A percentile compares a stretch with the other conserved stretches of the same genome.
phyloP scores from a whole-genome alignment of 23 tunicate genomes.

The Clavelina lepadiformis region DNA sequence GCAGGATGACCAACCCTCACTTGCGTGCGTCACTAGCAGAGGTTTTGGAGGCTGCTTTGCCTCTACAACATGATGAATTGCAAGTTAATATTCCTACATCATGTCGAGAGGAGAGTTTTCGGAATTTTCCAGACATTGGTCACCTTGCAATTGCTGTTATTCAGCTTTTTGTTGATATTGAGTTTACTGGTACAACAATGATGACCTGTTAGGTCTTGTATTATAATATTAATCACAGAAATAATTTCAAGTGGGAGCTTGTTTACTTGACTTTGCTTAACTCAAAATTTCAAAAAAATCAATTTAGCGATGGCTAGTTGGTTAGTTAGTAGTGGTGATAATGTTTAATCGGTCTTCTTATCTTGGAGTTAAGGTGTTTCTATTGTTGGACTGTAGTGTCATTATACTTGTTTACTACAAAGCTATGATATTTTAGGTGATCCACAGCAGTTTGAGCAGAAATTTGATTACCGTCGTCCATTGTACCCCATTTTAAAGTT shows the following conservation, averaged over 20 bases:
- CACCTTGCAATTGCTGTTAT: constrained; percentile 28
- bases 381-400: too few relatives aligned
- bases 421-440: constrained; percentile 6
- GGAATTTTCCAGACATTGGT: constrained; percentile 15
- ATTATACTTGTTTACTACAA: too few relatives aligned
- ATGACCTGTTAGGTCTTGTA: background rate
- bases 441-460: constrained; percentile 59
- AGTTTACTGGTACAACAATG: constrained; percentile 19
- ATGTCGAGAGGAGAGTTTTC: constrained; percentile 3
- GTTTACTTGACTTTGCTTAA: too few relatives aligned
- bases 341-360: too few relatives aligned
- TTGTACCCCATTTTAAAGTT: constrained; percentile 63
- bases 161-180: constrained; percentile 62
- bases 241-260: background rate
- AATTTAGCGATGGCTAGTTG: too few relatives aligned
- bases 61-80: constrained; percentile 8
- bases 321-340: too few relatives aligned
- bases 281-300: background rate
- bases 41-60: constrained; percentile 42
- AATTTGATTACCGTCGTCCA: constrained; percentile 67
- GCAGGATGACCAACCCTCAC: constrained; percentile 64
- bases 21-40: constrained; percentile 63
- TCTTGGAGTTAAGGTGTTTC: too few relatives aligned
- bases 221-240: background rate
- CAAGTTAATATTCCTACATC: too few relatives aligned